phyloP scores from a whole-genome alignment of 2,113 vertebrate species.

The Tupaia tana region DNA sequence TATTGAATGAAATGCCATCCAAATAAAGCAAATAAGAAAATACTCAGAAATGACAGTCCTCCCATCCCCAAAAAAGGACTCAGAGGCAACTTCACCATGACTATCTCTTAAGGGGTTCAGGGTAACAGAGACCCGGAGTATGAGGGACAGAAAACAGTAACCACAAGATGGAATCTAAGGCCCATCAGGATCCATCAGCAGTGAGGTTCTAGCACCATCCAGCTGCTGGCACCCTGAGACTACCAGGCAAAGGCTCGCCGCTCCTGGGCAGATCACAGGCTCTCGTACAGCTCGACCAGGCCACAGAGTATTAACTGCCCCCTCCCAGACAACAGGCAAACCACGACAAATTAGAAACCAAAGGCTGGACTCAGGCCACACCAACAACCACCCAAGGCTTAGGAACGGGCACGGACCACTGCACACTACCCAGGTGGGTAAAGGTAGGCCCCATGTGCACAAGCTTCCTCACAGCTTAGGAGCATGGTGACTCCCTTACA shows the following conservation, averaged over 20 bases:
- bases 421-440: accelerated
- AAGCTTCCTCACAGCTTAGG: accelerated
- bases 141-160: not conserved
- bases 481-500: not conserved
- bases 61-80: not conserved
- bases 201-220: accelerated
- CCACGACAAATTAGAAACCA: not conserved
- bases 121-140: not conserved
- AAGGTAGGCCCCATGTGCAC: not conserved
- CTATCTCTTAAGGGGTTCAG: not conserved
- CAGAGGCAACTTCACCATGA: not conserved
- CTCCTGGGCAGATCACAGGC: accelerated
- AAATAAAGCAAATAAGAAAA: not conserved
- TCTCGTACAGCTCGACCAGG: not conserved
- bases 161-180: not conserved
- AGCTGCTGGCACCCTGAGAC: not conserved
- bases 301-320: not conserved
- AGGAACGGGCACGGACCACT: accelerated
- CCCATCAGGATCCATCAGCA: not conserved
- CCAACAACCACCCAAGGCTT: not conserved
- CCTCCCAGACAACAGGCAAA: not conserved
- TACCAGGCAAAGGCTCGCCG: not conserved
- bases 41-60: not conserved
- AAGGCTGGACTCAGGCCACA: not conserved
- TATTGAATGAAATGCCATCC: not conserved